These are phyloP conservation scores for Spodoptera picta DNA, from an alignment of 2,888 invertebrate species.

Conservation along the genomic window DNA sequence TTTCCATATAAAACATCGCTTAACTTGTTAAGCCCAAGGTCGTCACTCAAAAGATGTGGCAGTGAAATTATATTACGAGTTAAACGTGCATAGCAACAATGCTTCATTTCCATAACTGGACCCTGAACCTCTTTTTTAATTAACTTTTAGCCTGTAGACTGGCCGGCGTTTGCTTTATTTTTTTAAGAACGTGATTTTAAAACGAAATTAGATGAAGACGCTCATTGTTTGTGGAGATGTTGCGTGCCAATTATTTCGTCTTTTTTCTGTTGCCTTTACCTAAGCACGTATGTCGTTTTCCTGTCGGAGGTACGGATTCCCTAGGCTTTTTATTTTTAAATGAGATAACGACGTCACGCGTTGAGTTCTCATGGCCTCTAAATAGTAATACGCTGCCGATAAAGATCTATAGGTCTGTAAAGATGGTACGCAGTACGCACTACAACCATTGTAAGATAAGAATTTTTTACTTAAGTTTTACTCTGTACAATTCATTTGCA, in stretches of 20 bases:
- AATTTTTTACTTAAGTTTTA: background rate
- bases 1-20: conserved; percentile 55
- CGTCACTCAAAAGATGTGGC: conserved; percentile 62
- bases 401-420: conserved; percentile 57
- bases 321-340: conserved; percentile 43
- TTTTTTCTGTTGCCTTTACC: conserved; percentile 26
- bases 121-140: conserved; percentile 69
- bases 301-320: conserved; percentile 28
- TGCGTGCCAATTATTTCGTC: conserved; percentile 44
- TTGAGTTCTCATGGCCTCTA: conserved; percentile 56
- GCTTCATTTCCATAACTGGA: conserved; percentile 77
- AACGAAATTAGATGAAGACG: conserved; percentile 47
- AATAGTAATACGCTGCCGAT: conserved; percentile 47
- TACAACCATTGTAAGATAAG: conserved; percentile 36
- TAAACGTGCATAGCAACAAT: conserved; percentile 78
- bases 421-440: conserved; percentile 24
- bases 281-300: conserved; percentile 49
- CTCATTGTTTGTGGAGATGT: conserved; percentile 47
- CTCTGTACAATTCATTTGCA: background rate
- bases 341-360: conserved; percentile 54
- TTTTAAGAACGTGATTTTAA: conserved; percentile 56
- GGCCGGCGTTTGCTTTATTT: conserved; percentile 53
- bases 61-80: conserved; percentile 67
- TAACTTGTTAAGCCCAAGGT: conserved; percentile 64
- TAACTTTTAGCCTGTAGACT: conserved; percentile 70